These are phyloP conservation scores for Lasioglossum oenotherae DNA, from an alignment of 2,888 invertebrate genomes.

Conservation along the genomic window DNA sequence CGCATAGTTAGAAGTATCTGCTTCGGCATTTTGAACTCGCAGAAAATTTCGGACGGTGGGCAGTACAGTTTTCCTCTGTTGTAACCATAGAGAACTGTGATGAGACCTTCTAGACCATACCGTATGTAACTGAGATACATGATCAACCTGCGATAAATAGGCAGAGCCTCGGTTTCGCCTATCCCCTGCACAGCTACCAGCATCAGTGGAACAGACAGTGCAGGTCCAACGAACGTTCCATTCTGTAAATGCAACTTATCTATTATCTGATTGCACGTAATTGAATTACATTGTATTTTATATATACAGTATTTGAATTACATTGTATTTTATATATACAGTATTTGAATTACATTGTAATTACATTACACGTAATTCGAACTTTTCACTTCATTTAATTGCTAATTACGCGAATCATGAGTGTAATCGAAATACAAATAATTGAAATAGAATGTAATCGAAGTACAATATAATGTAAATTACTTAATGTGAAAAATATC, in stretches of 20 bases:
- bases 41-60: constrained; percentile 89
- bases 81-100: constrained; percentile 92
- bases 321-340: no score
- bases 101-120: constrained; percentile 92
- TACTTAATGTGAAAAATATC: no score
- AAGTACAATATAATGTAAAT: no score
- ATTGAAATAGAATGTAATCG: no score
- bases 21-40: constrained; percentile 90
- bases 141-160: constrained; percentile 90
- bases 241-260: constrained; percentile 86
- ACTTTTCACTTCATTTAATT: no score
- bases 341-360: no score
- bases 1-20: constrained; percentile 91
- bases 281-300: no score
- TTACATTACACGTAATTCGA: no score
- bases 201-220: constrained; percentile 94
- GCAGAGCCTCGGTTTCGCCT: constrained; percentile 89
- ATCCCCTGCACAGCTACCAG: constrained; percentile 94
- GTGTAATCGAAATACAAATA: no score
- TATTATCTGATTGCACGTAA: background rate
- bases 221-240: constrained; percentile 95
- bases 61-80: constrained; percentile 91
- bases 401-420: no score
- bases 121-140: constrained; percentile 94
- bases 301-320: no score